Percentiles rank a stretch among this genome's conserved stretches.
phyloP scores from a whole-genome alignment of 2,797 vertebrate species.

The Gallinago solitaria region DNA sequence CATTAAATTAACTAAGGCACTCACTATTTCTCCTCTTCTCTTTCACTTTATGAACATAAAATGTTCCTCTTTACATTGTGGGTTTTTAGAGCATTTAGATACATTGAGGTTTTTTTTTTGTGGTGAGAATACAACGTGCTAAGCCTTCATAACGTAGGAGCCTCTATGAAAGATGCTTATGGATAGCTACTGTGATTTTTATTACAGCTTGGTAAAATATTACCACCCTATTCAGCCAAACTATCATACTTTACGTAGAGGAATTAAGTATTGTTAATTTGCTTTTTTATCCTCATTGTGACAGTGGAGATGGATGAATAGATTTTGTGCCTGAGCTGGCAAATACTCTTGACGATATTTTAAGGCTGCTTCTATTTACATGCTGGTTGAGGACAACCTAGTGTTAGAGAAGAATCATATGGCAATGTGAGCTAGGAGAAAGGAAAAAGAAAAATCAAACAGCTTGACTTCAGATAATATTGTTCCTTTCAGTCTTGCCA shows the following conservation, averaged over 20 bases:
- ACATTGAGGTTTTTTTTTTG: not conserved
- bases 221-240: not conserved
- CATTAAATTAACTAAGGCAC: not conserved
- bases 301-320: not conserved
- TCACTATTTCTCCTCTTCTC: not conserved
- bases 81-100: not conserved
- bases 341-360: not conserved
- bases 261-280: not conserved
- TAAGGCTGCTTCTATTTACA: not conserved
- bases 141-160: not conserved
- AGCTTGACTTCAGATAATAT: not conserved
- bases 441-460: not conserved
- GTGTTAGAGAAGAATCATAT: not conserved
- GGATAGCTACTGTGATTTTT: not conserved
- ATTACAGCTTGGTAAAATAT: constrained; percentile 3
- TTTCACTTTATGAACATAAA: not conserved
- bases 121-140: not conserved
- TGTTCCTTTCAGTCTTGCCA: not conserved
- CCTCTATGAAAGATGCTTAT: not conserved
- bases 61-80: not conserved
- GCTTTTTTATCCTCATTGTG: not conserved
- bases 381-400: not conserved
- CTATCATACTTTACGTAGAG: not conserved
- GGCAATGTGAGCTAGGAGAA: not conserved
- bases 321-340: not conserved